Base-by-base conservation (phyloP, 1,140 invertebrate species). In the Zaprionus tsacasi region DNA sequence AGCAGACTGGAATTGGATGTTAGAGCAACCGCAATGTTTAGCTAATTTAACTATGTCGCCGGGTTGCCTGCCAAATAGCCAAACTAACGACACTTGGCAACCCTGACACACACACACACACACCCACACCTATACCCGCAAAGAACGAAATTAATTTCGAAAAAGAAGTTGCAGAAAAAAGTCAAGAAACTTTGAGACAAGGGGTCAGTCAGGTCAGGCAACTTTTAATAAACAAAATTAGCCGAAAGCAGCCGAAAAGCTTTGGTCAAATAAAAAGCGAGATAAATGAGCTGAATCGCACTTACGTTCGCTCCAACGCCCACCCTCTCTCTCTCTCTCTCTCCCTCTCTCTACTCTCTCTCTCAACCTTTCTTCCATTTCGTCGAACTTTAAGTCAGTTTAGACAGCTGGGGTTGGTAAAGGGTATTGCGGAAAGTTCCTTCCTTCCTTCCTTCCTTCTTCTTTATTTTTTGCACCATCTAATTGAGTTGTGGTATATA, bases 191-290 rank as follows among this genome's bases (percentile, higher is more conserved):
- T 55, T 55, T 55, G 4, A 10, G 27, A 30, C 27, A 30, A 30
- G 33, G 38, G 33, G 45, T 48, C 48, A 27, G 21, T 52, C 57
- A 79, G 83, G 83, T 82, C 80, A 80, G 80, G 77, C 64, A 87
- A 88, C 80, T 87, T 87, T 87, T 87, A 87, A 87, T 87, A 87
- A 87, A 87, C 83, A 88, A 87, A 87, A 87, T 87, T 88, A 88
- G 69, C 80, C 75, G 50, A 70, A 72, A 67, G 79, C 70, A 67
- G 69, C 77, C 74, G 58, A 76, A 50, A 50, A 76, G 74, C 58
- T 72, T 73, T 77, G 70, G 63, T 73, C 70, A 88, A 87, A 87
- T 82, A 87, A 83, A 87, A 87, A 88, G 61, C 83, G 50, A 88
- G 83, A 87, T 87, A 87, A 88, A 80, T 73, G 77, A 50, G 45